Evolutionary conservation across 2,113 vertebrate genomes (phyloP), one percentile per base, ranked within the genome.

Genomic region (Probosciger aterrimus): DNA sequence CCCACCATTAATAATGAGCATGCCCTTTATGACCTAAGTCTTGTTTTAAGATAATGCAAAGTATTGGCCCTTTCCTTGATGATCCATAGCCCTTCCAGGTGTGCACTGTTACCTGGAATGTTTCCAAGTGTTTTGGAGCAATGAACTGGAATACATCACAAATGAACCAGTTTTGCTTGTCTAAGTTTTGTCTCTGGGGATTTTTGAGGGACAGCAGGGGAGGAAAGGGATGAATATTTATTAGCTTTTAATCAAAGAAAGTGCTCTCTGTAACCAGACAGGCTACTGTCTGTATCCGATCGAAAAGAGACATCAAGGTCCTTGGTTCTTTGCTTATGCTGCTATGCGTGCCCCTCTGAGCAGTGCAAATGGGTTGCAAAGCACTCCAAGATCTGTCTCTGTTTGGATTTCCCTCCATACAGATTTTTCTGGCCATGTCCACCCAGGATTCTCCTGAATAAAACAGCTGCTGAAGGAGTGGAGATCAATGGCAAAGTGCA

Each of bases 171-270:
- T 91, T 95, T 94, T 93, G 75, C 94, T 87, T 77, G 86, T 82
- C 69, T 83, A 74, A 83, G 55, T 90, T 92, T 83, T 73, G 77
- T 94, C 92, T 82, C 86, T 49, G 60, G 92, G 88, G 93, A 84
- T 89, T 76, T 73, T 74, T 78, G 74, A 92, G 85, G 95, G 93
- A 93, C 25, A 2, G 89, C 86, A 93, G 84, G 91, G 86, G 93
- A 96, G 96, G 81, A 94, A 53, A 86, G 59, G 88, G 84, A 94
- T 97, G 95, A 95, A 97, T 97, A 96, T 96, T 93, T 94, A 96
- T 97, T 92, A 97, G 88, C 70, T 94, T 92, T 92, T 94, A 96
- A 97, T 97, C 95, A 96, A 96, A 96, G 96, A 68, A 95, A 96
- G 92, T 95, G 95, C 81, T 94, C 77, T 87, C 83, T 86, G 84